phyloP scores from a whole-genome alignment of 2,113 vertebrate genomes.

The Sclerurus mexicanus region DNA sequence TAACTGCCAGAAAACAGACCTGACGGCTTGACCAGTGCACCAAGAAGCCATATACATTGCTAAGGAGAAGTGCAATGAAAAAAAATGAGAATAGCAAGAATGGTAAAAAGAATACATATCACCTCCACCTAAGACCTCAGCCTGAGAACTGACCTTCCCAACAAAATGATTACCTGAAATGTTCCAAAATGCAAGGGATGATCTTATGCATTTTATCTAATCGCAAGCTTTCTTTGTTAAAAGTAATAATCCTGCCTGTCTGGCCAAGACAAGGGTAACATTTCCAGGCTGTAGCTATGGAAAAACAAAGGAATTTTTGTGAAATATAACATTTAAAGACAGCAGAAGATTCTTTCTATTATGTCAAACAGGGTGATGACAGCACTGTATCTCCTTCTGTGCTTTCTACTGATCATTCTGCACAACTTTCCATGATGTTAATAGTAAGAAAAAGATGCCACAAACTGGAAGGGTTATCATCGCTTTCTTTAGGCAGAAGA shows the following conservation, averaged over 20 bases:
- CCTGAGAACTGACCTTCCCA: background rate
- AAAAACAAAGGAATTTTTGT: slow-evolving; percentile 14
- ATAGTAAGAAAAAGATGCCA: background rate
- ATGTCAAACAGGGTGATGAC: background rate
- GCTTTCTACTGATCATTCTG: background rate
- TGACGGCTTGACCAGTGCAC: background rate
- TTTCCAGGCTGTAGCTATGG: background rate
- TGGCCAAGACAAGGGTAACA: background rate
- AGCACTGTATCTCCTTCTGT: background rate
- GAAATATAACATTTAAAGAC: background rate
- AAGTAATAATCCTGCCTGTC: background rate
- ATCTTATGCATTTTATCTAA: background rate
- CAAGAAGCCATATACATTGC: background rate
- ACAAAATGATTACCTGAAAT: background rate
- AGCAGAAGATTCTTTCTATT: background rate
- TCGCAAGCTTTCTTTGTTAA: background rate
- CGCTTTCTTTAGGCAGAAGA: background rate
- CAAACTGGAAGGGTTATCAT: background rate
- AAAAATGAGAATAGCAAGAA: background rate
- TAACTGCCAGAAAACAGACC: background rate
- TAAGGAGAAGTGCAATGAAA: background rate
- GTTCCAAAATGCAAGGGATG: background rate
- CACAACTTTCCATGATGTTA: background rate
- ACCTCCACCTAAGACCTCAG: background rate
- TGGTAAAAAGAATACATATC: accelerated